Evolutionary conservation across 2,888 invertebrate species (phyloP).

Genomic region (Nezara viridula): DNA sequence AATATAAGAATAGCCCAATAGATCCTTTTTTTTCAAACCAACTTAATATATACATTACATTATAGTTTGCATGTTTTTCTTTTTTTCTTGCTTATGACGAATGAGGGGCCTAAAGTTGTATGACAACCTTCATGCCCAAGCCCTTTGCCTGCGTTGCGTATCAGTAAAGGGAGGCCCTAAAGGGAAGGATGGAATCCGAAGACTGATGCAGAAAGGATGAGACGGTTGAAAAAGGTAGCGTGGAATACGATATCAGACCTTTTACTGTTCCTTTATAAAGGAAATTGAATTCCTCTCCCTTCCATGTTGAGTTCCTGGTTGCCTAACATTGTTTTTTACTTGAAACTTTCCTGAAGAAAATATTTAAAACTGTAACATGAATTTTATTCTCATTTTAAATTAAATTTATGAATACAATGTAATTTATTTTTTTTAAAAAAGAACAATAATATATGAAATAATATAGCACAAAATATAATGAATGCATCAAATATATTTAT

Average conservation of each 20-base stretch:
- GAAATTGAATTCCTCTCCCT: constrained; percentile 24
- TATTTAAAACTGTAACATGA: neutral
- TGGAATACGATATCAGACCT: constrained; percentile 33
- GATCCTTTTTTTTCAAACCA: no score
- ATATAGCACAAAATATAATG: no score
- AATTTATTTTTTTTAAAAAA: no score
- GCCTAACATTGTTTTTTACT: neutral
- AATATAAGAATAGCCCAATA: no score
- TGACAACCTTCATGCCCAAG: neutral
- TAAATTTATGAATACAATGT: no score
- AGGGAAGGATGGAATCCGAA: neutral
- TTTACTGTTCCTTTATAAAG: constrained; percentile 27
- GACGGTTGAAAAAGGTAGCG: neutral
- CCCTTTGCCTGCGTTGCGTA: neutral
- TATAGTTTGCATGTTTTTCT: no score
- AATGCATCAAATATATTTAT: no score
- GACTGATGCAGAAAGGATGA: neutral
- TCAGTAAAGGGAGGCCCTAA: neutral
- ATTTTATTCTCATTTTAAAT: no score
- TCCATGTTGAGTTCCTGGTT: neutral
- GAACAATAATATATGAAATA: no score
- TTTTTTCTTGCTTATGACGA: no score
- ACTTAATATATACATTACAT: no score
- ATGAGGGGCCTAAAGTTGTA: no score
- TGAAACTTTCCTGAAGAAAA: neutral